Evolutionary conservation across 2,888 invertebrate species (phyloP), one percentile per base, ranked within the genome.

Genomic region (Drosophila phalerata): DNA sequence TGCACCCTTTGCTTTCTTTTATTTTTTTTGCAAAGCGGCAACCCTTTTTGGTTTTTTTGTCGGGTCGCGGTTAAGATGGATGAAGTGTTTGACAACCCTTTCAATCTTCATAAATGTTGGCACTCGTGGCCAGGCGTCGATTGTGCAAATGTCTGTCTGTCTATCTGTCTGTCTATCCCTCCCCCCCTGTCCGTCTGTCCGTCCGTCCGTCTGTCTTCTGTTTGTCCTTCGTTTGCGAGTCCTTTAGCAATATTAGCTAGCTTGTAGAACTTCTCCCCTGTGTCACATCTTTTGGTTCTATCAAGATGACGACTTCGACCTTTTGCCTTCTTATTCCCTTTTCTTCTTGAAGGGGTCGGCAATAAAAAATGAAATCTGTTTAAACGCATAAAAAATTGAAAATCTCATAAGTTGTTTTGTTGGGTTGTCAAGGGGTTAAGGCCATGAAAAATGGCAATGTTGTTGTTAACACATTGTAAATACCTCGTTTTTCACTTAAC

Each of bases 81-180:
- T 87, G 89, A 90, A 90, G 90, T 90, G 90, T 89, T 90, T 90
- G 86, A 84, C 91, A 91, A 92, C 92, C 92, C 92, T 90, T 91
- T 91, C 90, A 88, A 92, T 92, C 91, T 91, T 90, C 90, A 91
- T 90, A 91, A 90, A 91, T 90, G 91, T 87, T 81, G 72, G 71
- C 89, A 81, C 85, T 88, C 89, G 85, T 67, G 76, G 68, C 79
- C 43, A 67, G 68, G 81, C 77, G 81, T 77, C 65, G 74, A 78
- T 69, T 78, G 82, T 78, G 51, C 77, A 53, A 69, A 73, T 42
- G 37, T 56, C 49, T 51, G 56, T 65, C 55, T 43, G 13, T 43
- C 22, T 22, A 4, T 4, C 13, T 19, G 11, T 42, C 42, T 6
- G 5, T 11, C 69, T 19, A n/a, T 42, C 38, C 42, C 47, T 57